Percentiles rank a stretch among this genome's conserved stretches.
phyloP scores from a whole-genome alignment of 2,888 invertebrate species.

The Orchesella flavescens region DNA sequence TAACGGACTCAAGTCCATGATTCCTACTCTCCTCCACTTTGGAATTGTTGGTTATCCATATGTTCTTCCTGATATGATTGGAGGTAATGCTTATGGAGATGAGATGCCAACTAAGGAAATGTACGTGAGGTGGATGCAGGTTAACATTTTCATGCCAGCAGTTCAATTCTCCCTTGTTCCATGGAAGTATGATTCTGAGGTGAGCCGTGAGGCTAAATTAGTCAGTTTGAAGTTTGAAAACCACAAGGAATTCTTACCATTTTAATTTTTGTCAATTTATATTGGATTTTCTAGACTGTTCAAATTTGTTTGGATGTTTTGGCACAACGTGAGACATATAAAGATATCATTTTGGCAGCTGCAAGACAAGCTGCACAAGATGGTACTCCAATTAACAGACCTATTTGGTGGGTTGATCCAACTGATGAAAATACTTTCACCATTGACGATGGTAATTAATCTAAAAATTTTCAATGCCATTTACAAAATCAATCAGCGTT shows the following conservation, averaged over 20 bases:
- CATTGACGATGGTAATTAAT: conserved; percentile 75
- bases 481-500: background rate
- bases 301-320: conserved; percentile 54
- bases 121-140: conserved; percentile 86
- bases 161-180: conserved; percentile 87
- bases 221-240: too few species aligned
- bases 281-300: conserved; percentile 41
- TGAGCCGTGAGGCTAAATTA: too few species aligned
- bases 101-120: conserved; percentile 78
- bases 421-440: conserved; percentile 78
- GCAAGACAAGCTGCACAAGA: conserved; percentile 77
- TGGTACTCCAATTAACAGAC: conserved; percentile 85
- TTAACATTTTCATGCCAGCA: conserved; percentile 84
- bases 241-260: too few species aligned
- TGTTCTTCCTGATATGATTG: conserved; percentile 79
- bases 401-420: conserved; percentile 90
- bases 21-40: conserved; percentile 74
- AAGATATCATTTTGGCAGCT: conserved; percentile 76
- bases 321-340: conserved; percentile 38
- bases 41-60: conserved; percentile 81
- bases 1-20: conserved; percentile 75
- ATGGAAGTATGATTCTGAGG: conserved; percentile 83
- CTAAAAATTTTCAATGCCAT: background rate
- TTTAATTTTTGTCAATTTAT: background rate
- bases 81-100: conserved; percentile 74